A percentile compares a stretch with the other conserved stretches of the same genome.
phyloP scores from a whole-genome alignment of 2,113 vertebrate species.

The Scolopax mira region DNA sequence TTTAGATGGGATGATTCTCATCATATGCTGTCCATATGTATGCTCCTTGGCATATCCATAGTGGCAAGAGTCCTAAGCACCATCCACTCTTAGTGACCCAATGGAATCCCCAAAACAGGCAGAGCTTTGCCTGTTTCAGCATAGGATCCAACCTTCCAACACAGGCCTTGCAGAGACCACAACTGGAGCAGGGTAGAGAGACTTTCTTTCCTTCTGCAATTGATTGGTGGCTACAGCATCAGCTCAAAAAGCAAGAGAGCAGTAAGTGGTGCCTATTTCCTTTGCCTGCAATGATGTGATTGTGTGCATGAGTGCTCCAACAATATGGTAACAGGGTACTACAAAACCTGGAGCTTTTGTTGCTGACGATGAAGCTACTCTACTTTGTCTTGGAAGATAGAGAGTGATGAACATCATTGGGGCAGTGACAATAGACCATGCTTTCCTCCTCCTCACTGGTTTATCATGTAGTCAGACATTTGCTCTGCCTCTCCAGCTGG shows the following conservation, averaged over 20 bases:
- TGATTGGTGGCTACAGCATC: neutral
- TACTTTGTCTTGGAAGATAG: too few species aligned
- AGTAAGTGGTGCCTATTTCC: neutral
- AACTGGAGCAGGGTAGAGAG: neutral
- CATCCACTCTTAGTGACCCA: neutral
- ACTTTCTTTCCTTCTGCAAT: neutral
- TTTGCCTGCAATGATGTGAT: neutral
- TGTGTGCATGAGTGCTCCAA: neutral
- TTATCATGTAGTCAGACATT: neutral
- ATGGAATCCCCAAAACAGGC: neutral
- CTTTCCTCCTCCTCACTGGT: neutral
- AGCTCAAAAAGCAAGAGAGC: neutral
- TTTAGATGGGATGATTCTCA: neutral
- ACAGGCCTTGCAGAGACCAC: neutral
- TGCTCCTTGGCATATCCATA: neutral
- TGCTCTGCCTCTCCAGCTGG: neutral
- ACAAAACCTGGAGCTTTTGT: neutral
- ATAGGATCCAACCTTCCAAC: neutral
- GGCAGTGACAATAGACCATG: neutral
- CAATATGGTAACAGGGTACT: neutral
- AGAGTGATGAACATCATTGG: fast-evolving
- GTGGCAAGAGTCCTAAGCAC: neutral
- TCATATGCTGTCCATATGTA: neutral
- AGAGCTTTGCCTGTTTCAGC: neutral
- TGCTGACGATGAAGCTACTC: neutral